These are phyloP conservation scores for Sinocyclocheilus anophthalmus DNA, from an alignment of 2,113 vertebrate genomes.

Conservation along the genomic window DNA sequence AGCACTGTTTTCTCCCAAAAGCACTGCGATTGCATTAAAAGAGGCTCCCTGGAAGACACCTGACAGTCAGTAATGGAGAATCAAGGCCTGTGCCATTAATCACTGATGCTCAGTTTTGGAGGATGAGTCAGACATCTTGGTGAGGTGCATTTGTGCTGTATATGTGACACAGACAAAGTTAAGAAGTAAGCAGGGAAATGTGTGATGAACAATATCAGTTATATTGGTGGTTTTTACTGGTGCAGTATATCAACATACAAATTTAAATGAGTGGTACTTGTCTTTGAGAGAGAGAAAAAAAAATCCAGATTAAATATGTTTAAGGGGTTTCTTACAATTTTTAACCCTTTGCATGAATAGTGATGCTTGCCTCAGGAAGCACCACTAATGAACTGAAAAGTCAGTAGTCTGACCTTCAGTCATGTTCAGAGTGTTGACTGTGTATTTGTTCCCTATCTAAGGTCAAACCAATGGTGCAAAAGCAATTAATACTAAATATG, in stretches of 20 bases:
- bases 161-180: neutral
- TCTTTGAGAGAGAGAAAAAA: neutral
- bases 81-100: conserved; percentile 16
- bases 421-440: neutral
- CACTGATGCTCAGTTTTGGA: neutral
- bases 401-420: neutral
- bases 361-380: neutral
- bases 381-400: neutral
- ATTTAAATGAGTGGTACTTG: neutral
- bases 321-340: neutral
- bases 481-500: neutral
- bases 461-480: neutral
- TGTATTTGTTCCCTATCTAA: neutral
- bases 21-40: conserved; percentile 2
- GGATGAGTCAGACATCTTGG: neutral
- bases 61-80: conserved; percentile 37
- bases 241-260: neutral
- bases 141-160: neutral
- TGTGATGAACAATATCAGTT: neutral
- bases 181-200: neutral
- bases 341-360: neutral
- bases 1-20: neutral
- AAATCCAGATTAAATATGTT: neutral
- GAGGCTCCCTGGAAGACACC: conserved; percentile 28
- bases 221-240: neutral